Evolutionary conservation across 2,888 invertebrate species (phyloP).

Genomic region (Bimastos eiseni): DNA sequence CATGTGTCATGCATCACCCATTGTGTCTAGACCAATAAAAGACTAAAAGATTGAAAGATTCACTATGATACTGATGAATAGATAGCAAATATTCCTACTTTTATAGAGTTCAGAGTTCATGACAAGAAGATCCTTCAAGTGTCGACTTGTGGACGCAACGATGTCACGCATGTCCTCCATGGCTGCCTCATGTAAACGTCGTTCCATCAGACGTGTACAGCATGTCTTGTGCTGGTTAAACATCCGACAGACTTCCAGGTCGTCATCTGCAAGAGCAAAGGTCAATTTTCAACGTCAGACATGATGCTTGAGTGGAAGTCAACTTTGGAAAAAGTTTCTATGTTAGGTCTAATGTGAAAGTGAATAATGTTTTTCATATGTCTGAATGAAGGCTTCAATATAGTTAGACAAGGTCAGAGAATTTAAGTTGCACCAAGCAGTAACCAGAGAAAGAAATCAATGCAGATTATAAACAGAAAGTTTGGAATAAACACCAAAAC

Average conservation of each 20-base stretch:
- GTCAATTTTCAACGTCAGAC: neutral
- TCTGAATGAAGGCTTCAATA: neutral
- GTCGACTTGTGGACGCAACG: neutral
- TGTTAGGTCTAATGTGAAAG: neutral
- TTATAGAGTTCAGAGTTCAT: conserved; percentile 19
- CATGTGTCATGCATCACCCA: too few relatives aligned
- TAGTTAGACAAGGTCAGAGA: neutral
- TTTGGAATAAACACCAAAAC: neutral
- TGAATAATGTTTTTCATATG: neutral
- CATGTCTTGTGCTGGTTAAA: conserved; percentile 16
- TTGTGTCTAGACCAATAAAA: too few relatives aligned
- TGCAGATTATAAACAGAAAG: neutral
- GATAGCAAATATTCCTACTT: conserved; percentile 25
- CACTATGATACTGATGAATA: neutral
- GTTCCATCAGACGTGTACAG: conserved; percentile 21
- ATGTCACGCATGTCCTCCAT: conserved; percentile 25
- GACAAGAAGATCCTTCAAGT: conserved; percentile 27
- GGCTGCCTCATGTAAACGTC: conserved; percentile 17
- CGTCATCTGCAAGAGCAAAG: conserved; percentile 7
- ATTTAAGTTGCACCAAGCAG: neutral
- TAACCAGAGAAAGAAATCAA: neutral
- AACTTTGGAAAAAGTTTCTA: neutral
- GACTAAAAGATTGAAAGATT: too few relatives aligned
- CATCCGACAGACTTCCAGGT: conserved; percentile 14
- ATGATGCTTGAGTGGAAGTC: neutral